Percentiles rank a stretch among this genome's conserved stretches.
phyloP scores from a whole-genome alignment of 2,888 invertebrate genomes.

The Nomada goodeniana region DNA sequence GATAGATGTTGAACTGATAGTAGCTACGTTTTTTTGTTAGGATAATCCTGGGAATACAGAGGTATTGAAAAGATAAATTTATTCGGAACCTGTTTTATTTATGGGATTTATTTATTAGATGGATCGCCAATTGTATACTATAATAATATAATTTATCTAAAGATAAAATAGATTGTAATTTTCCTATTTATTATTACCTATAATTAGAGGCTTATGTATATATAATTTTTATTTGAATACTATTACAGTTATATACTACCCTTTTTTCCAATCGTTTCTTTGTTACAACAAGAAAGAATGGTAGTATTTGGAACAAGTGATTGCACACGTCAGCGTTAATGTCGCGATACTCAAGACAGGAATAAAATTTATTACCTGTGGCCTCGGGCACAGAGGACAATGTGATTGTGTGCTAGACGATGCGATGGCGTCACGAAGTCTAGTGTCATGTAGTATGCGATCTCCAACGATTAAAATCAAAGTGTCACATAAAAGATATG shows the following conservation, averaged over 20 bases:
- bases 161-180: neutral
- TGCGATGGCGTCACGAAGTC: slow-evolving; percentile 46
- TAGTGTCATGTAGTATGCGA: slow-evolving; percentile 26
- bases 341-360: neutral
- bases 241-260: too few species aligned
- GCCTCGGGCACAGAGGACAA: slow-evolving; percentile 18
- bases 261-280: neutral
- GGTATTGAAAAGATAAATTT: neutral
- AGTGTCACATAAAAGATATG: neutral
- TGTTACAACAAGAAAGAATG: neutral
- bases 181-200: neutral
- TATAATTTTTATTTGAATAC: too few species aligned
- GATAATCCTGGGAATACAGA: neutral
- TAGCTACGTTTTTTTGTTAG: neutral
- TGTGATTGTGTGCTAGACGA: slow-evolving; percentile 8
- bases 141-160: too few species aligned
- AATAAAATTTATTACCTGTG: slow-evolving; percentile 33
- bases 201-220: neutral
- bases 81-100: neutral
- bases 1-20: neutral
- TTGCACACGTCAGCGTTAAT: neutral
- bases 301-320: neutral
- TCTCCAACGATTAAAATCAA: slow-evolving; percentile 30
- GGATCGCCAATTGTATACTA: too few species aligned
- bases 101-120: too few species aligned